Percentiles rank a stretch among this genome's conserved stretches.
Conservation (phyloP, 2,888 invertebrate species). For the Agrilus cyanescens region DNA sequence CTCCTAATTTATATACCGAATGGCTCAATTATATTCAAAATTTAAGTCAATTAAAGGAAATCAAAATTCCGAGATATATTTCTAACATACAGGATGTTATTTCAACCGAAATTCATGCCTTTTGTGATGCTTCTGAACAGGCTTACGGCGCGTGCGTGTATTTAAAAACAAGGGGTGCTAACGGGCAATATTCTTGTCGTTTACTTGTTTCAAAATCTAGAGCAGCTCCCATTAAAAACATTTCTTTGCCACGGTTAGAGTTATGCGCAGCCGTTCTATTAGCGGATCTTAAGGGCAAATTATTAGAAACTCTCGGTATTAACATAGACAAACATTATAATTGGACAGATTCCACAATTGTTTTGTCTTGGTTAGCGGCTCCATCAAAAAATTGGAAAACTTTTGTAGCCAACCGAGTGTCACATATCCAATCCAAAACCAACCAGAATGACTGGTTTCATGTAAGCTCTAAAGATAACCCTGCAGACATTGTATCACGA, state of each 20-base stretch:
- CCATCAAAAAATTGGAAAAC: conserved; percentile 1
- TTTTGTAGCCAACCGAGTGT: conserved; percentile 2
- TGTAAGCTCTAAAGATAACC: too few species aligned
- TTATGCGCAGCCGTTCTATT: neutral
- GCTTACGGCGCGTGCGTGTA: neutral
- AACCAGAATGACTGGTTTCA: too few species aligned
- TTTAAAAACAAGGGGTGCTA: neutral
- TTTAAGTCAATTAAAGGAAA: neutral
- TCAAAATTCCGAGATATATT: neutral
- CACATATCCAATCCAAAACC: neutral
- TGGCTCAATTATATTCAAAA: neutral
- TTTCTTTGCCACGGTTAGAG: neutral
- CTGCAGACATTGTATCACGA: too few species aligned
- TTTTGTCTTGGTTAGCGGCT: neutral
- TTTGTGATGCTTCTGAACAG: neutral
- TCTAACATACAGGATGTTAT: neutral
- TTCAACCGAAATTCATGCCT: neutral
- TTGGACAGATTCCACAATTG: conserved; percentile 1
- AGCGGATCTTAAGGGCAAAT: neutral
- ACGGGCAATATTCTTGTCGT: too few species aligned
- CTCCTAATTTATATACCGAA: neutral
- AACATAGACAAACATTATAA: neutral
- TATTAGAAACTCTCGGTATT: neutral
- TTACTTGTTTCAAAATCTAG: conserved; percentile 1
- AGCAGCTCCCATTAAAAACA: neutral